Evolutionary conservation across 2,888 invertebrate species (phyloP), one percentile per base, ranked within the genome.

Genomic region (Cosmia pyralina): DNA sequence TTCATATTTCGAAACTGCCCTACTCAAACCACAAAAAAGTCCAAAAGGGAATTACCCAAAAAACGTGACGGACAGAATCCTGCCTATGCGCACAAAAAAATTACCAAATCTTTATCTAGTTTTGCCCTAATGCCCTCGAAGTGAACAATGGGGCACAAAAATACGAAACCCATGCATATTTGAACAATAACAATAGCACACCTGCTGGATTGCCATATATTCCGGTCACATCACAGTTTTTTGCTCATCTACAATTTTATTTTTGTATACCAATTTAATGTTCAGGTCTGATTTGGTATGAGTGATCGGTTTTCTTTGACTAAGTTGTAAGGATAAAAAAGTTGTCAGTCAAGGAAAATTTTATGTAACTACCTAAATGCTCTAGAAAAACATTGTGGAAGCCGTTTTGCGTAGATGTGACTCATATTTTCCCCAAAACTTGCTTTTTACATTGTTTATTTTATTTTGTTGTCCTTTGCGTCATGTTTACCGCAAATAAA

Each of bases 161-260:
- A 84, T 83, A 90, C 85, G 83, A 90, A 84, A 88, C 88, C 89
- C 86, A 89, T 89, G 89, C 90, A 90, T 92, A 91, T 92, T 91
- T 90, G 86, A 87, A 87, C 82, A 85, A 86, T 84, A 90, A 92
- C 92, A 93, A 93, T 90, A 84, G 85, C 76, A 84, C 93, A 94
- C 93, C 93, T 93, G 93, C 91, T 87, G 55, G 38, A 72, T 64
- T 76, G 72, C 81, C 68, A 85, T 79, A 86, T 76, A 85, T 87
- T 89, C 88, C 88, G 85, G 74, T 77, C 73, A 73, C 70, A 73
- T 50, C 75, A 38, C n/a, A 17, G 60, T 85, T 88, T 88, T 86
- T 88, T 86, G 81, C 74, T 76, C 69, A 76, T 78, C 80, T 60
- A 84, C 79, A 63, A 78, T 69, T 82, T 85, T 84, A 78, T 67